Evolutionary conservation across 2,888 invertebrate genomes (phyloP).

Genomic region (Acrocyrtus sp.): DNA sequence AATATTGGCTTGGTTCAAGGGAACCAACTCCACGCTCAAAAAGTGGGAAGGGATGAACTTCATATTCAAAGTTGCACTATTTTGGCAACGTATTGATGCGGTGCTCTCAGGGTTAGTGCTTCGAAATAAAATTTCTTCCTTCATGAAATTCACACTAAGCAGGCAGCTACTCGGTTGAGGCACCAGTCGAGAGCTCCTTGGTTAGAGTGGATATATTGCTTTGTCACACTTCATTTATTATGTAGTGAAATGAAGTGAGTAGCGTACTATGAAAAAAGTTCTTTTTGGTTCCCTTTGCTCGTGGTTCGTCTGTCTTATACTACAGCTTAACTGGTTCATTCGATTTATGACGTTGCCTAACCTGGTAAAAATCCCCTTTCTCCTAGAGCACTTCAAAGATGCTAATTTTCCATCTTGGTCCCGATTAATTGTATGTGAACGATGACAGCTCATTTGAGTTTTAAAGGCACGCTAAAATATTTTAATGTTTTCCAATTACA

Average conservation of each 20-base stretch:
- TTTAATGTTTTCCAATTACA: background rate
- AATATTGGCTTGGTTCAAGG: background rate
- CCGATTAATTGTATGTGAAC: background rate
- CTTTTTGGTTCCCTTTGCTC: background rate
- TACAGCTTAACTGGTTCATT: background rate
- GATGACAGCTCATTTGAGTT: background rate
- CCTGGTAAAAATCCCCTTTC: background rate
- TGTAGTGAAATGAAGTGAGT: slow-evolving; percentile 15
- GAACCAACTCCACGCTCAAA: background rate
- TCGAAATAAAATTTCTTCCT: too few relatives aligned
- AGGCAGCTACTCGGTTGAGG: background rate
- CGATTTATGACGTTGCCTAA: background rate
- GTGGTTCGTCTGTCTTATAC: too few relatives aligned
- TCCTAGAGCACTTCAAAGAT: too few relatives aligned
- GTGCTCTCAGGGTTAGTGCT: too few relatives aligned
- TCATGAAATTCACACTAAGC: too few relatives aligned
- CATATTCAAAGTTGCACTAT: background rate
- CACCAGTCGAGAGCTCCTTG: background rate
- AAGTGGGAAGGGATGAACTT: background rate
- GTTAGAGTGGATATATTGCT: background rate
- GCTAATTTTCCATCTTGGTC: background rate
- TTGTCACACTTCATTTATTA: slow-evolving; percentile 49
- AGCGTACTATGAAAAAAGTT: background rate
- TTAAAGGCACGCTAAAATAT: background rate
- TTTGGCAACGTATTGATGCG: background rate